Base-by-base conservation (phyloP, 2,888 invertebrate species). In the Polymixis lichenea region DNA sequence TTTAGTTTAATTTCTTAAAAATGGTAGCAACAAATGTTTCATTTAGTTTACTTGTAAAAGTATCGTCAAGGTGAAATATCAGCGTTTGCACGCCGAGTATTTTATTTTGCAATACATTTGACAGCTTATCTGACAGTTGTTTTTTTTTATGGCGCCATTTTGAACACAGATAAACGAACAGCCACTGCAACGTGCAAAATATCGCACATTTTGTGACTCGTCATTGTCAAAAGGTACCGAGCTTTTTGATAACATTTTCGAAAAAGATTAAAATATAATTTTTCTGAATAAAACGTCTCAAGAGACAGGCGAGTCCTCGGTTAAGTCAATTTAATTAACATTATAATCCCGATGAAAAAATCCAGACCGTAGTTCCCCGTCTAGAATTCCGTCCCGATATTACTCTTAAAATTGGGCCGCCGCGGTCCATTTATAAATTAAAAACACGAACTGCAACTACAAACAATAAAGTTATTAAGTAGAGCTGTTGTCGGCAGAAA, bases 401-500 rank as follows among this genome's bases (percentile, higher is more conserved):
- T 87, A 83, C 86, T 85, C 71, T 78, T 68, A 83, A 82, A 91
- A 88, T 84, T 86, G 83, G 86, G 78, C 81, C 80, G 80, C 84
- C 83, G 76, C 78, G 80, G 80, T 88, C 85, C 88, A 89, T 92
- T 92, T 90, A 91, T 90, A 93, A 93, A 92, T 93, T 93, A 91
- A 93, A 93, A 93, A 93, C 89, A 90, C 86, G 86, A 90, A 92
- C 90, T 90, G 91, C 89, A 91, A 91, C 90, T 91, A 92, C 91
- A 90, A 91, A 92, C 92, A 92, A 94, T 94, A 95, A 95, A 94
- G 92, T 94, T 94, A 95, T 95, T 94, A 93, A 93, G 90, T 92
- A 89, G 88, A 89, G 89, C 89, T 91, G 90, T 89, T 89, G 91
- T 88, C 89, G 89, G 90, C 91, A 90, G 90, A 90, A 92, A 92